Evolutionary conservation across 1,140 invertebrate species (phyloP).

Genomic region (Choristoneura fumiferana): DNA sequence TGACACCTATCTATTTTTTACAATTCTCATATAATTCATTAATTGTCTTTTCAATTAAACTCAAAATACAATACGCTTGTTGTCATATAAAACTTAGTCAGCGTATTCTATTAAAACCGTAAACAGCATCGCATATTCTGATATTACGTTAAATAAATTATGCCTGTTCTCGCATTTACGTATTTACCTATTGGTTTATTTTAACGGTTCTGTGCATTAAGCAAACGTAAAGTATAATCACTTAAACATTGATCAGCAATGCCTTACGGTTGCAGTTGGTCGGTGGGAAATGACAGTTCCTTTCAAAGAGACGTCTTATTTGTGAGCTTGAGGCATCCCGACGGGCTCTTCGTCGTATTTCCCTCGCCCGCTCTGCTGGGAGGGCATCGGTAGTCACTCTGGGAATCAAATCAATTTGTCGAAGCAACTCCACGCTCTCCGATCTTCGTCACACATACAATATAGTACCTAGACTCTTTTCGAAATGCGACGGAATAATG

Average conservation of each 20-base stretch:
- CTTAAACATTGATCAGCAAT: slow-evolving; percentile 23
- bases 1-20: no score
- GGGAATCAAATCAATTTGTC: slow-evolving; percentile 68
- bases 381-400: slow-evolving; percentile 46
- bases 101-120: no score
- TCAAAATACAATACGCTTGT: no score
- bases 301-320: slow-evolving; percentile 23
- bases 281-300: slow-evolving; percentile 22
- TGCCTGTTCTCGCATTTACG: no score
- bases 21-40: no score
- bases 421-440: slow-evolving; percentile 50
- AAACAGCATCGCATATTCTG: no score
- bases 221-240: no score
- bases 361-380: slow-evolving; percentile 38
- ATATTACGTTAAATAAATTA: no score
- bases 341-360: slow-evolving; percentile 12
- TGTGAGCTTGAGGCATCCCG: slow-evolving; percentile 25
- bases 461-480: neutral
- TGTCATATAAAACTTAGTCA: no score
- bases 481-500: no score
- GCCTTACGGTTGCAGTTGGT: slow-evolving; percentile 27
- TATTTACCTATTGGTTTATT: no score
- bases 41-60: no score
- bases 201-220: neutral
- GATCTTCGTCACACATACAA: slow-evolving; percentile 38